Evolutionary conservation across 2,888 invertebrate species (phyloP).

Genomic region (Mesodorylaimus sp.): DNA sequence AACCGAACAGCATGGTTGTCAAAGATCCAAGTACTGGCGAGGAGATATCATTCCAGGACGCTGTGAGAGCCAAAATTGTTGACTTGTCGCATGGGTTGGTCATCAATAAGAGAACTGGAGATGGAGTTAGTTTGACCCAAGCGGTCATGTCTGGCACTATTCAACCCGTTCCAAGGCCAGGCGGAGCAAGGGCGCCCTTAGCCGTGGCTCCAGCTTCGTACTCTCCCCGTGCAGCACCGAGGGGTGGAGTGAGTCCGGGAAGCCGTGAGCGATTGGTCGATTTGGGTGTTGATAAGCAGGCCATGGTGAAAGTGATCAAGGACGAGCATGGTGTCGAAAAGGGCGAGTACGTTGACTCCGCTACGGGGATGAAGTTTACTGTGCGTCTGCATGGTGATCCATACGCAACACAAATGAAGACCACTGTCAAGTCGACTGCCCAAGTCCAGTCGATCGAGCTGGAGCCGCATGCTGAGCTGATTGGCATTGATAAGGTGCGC

Average conservation of each 20-base stretch:
- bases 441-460: slow-evolving; percentile 29
- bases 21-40: slow-evolving; percentile 19
- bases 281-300: slow-evolving; percentile 28
- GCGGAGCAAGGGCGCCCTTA: not conserved
- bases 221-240: not conserved
- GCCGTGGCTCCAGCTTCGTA: not conserved
- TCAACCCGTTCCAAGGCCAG: slow-evolving; percentile 5
- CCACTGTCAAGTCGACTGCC: slow-evolving; percentile 27
- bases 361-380: slow-evolving; percentile 30
- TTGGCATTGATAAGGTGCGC: slow-evolving; percentile 27
- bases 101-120: slow-evolving; percentile 30
- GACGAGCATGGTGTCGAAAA: slow-evolving; percentile 26
- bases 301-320: slow-evolving; percentile 26
- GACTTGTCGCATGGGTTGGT: slow-evolving; percentile 27
- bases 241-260: slow-evolving; percentile 1
- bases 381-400: slow-evolving; percentile 29
- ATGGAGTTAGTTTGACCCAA: slow-evolving; percentile 19
- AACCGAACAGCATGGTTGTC: slow-evolving; percentile 37
- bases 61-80: slow-evolving; percentile 19
- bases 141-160: slow-evolving; percentile 18
- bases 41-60: slow-evolving; percentile 24
- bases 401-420: slow-evolving; percentile 28
- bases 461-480: slow-evolving; percentile 29
- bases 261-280: slow-evolving; percentile 24
- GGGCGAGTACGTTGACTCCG: slow-evolving; percentile 28